These are phyloP conservation scores for Thalassaphorura encarpata DNA, from an alignment of 1,140 invertebrate genomes.

Conservation along the genomic window DNA sequence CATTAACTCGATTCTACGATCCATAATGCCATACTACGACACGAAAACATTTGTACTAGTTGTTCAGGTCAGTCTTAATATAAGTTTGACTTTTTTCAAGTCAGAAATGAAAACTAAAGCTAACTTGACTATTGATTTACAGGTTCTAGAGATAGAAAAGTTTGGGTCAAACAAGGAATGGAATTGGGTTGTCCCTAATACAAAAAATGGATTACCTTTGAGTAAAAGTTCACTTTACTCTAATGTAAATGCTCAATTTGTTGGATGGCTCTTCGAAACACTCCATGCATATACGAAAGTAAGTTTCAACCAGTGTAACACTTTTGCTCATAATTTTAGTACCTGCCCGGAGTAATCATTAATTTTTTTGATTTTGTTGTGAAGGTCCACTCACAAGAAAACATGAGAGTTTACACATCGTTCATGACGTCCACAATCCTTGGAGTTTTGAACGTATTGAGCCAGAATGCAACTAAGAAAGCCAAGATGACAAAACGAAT, in stretches of 20 bases:
- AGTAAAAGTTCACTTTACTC: slow-evolving; percentile 13
- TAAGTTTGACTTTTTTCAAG: too few species aligned
- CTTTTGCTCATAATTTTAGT: not conserved
- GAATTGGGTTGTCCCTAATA: slow-evolving; percentile 24
- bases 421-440: slow-evolving; percentile 28
- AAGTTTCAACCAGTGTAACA: not conserved
- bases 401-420: slow-evolving; percentile 7
- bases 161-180: slow-evolving; percentile 10
- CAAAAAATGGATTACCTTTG: slow-evolving; percentile 13
- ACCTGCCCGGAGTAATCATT: too few species aligned
- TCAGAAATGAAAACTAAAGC: too few species aligned
- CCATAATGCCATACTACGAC: slow-evolving; percentile 83
- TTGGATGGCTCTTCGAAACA: slow-evolving; percentile 25
- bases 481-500: not conserved
- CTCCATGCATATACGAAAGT: slow-evolving; percentile 16
- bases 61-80: slow-evolving; percentile 48
- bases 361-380: slow-evolving; percentile 16
- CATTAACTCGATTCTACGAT: slow-evolving; percentile 60
- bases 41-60: slow-evolving; percentile 75
- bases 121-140: too few species aligned
- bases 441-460: slow-evolving; percentile 25
- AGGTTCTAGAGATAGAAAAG: slow-evolving; percentile 20
- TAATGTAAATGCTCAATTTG: slow-evolving; percentile 16
- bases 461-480: not conserved
- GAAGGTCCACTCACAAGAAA: slow-evolving; percentile 9